These are phyloP conservation scores for Sinocyclocheilus rhinocerous DNA, from an alignment of 2,113 vertebrate species.

Conservation along the genomic window DNA sequence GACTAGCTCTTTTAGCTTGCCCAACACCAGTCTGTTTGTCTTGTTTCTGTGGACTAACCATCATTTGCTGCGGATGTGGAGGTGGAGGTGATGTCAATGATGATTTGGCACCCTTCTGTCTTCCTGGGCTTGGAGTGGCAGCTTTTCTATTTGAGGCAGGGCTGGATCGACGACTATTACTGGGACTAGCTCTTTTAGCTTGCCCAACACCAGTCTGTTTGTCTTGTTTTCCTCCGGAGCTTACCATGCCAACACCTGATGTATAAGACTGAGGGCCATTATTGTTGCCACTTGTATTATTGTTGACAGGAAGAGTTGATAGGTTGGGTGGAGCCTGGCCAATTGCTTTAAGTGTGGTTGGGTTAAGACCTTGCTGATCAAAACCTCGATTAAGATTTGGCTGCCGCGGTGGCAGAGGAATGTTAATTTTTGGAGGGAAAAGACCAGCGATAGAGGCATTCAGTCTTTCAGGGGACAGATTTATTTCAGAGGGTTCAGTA, in stretches of 20 bases:
- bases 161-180: slow-evolving; percentile 92
- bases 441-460: slow-evolving; percentile 98
- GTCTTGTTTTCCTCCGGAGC: slow-evolving; percentile 80
- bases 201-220: slow-evolving; percentile 83
- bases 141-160: slow-evolving; percentile 92
- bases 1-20: slow-evolving; percentile 90
- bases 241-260: slow-evolving; percentile 59
- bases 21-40: slow-evolving; percentile 83
- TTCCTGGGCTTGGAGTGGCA: slow-evolving; percentile 89
- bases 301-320: slow-evolving; percentile 68
- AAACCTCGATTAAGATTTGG: slow-evolving; percentile 91
- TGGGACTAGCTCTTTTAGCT: slow-evolving; percentile 91
- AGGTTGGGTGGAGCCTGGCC: slow-evolving; percentile 93
- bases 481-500: slow-evolving; percentile 97
- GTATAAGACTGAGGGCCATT: slow-evolving; percentile 70
- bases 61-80: slow-evolving; percentile 80
- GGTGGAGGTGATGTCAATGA: slow-evolving; percentile 77
- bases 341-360: slow-evolving; percentile 97
- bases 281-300: slow-evolving; percentile 68
- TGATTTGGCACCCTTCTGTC: slow-evolving; percentile 90
- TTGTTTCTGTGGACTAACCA: slow-evolving; percentile 83
- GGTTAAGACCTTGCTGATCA: slow-evolving; percentile 98
- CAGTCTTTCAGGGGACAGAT: slow-evolving; percentile 94
- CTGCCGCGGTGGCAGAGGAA: slow-evolving; percentile 92
- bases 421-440: slow-evolving; percentile 98